phyloP scores from a whole-genome alignment of 92 coral and sea anemone genomes.

The Phenganax marumi region DNA sequence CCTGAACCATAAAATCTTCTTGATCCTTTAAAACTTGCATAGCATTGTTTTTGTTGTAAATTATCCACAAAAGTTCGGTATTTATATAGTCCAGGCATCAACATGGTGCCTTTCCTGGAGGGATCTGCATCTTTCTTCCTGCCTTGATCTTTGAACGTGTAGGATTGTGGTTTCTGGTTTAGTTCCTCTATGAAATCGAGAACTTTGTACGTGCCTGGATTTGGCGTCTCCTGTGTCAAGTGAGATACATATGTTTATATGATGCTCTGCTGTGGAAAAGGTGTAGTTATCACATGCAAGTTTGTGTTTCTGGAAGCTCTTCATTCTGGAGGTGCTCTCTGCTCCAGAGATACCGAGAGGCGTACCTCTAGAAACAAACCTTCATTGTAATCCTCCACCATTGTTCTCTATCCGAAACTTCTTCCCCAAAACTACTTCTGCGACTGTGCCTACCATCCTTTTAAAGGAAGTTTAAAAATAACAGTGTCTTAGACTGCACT shows the following conservation, averaged over 20 bases:
- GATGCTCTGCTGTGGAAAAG: too few relatives aligned
- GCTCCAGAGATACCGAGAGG: too few relatives aligned
- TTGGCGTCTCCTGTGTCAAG: slow-evolving; percentile 80
- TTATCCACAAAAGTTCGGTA: slow-evolving; percentile 71
- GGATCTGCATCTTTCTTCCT: slow-evolving; percentile 84
- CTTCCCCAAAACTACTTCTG: slow-evolving; percentile 85
- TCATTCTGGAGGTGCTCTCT: not conserved
- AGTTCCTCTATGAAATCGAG: slow-evolving; percentile 80
- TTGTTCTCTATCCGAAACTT: slow-evolving; percentile 85
- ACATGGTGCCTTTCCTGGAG: slow-evolving; percentile 69
- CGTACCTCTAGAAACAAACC: slow-evolving; percentile 44
- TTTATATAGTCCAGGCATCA: slow-evolving; percentile 93
- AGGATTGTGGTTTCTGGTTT: slow-evolving; percentile 66
- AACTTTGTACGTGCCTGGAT: slow-evolving; percentile 86
- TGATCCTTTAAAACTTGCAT: slow-evolving; percentile 80
- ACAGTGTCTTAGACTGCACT: not conserved
- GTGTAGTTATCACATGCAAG: not conserved
- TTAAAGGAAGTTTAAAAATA: not conserved
- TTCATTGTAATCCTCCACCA: slow-evolving; percentile 98
- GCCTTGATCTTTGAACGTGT: slow-evolving; percentile 91
- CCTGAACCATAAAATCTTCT: slow-evolving; percentile 88
- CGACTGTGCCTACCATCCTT: slow-evolving; percentile 72
- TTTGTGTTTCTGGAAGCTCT: not conserved
- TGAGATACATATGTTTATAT: not conserved
- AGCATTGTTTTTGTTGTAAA: slow-evolving; percentile 64